Evolutionary conservation across 2,797 vertebrate genomes (phyloP), one percentile per base, ranked within the genome.

Genomic region (Poecile montanus): DNA sequence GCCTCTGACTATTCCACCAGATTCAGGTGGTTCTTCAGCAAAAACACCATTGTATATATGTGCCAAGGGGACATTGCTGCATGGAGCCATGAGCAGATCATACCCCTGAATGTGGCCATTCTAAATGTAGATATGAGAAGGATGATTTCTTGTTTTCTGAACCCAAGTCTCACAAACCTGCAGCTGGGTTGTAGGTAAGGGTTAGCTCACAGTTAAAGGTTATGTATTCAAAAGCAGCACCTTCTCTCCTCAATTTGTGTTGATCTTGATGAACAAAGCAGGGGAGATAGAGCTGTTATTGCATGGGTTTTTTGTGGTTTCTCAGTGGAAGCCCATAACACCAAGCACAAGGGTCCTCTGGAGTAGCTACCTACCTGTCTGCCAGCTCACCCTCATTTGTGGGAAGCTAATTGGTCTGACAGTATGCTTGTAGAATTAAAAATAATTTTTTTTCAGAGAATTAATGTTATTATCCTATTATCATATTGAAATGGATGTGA

Each of bases 301-400:
- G 7, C 29, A 16, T 50, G 21, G 0, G 2, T 2, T 12, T 45
- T 77, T 54, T 25, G 20, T 30, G 16, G 2, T 34, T 78, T 36
- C 44, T 44, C 32, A 36, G 8, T 2, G 1, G 10, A 40, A 6
- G 1, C 53, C 36, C 13, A 8, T n/a, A 73, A 68, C 0, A 2
- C 6, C 14, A 25, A 68, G 23, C 16, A 78, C 34, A 91, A 65
- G 14, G 11, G 6, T 60, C 5, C 27, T 50, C 34, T 79, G 29
- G 17, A 76, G 40, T 63, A 86, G 48, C 8, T 83, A 40, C 17
- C 27, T 51, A n/a, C 17, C 7, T 56, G 16, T 30, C 70, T 81
- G 22, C 21, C 11, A 45, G 12, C 9, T 19, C 12, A 22, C 27
- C 21, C 13, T 72, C 27, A 65, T 53, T 61, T 61, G 7, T 61